Percentiles rank a stretch among this genome's conserved stretches.
phyloP scores from a whole-genome alignment of 2,113 vertebrate genomes.

The Monarcha castaneiventris region DNA sequence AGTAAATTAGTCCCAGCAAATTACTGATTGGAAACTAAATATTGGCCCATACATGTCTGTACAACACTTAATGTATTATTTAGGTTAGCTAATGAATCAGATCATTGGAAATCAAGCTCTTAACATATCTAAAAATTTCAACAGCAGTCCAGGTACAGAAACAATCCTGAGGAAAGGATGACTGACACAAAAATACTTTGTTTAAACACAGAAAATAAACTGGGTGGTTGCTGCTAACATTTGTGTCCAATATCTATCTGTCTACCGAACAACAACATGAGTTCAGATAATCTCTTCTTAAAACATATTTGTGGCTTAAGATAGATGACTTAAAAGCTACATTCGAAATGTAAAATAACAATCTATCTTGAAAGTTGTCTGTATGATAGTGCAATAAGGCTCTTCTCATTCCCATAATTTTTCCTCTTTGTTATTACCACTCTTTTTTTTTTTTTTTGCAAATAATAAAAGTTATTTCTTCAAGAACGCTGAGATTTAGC shows the following conservation, averaged over 20 bases:
- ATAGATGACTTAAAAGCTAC: background rate
- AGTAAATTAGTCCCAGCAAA: background rate
- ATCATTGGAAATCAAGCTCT: background rate
- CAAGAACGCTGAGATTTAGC: background rate
- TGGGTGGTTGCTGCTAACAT: background rate
- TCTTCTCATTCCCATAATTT: background rate
- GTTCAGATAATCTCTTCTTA: background rate
- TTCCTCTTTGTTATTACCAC: background rate
- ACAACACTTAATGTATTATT: background rate
- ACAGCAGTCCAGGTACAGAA: background rate
- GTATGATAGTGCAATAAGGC: background rate
- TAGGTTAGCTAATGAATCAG: background rate
- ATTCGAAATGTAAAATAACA: background rate
- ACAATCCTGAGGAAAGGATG: background rate
- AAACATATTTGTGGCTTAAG: background rate
- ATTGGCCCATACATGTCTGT: background rate
- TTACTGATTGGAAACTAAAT: background rate
- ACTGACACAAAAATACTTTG: background rate
- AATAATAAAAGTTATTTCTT: background rate
- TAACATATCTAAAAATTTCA: background rate
- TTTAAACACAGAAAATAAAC: background rate
- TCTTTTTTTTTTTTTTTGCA: background rate
- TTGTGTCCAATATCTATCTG: background rate
- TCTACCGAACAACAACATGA: background rate
- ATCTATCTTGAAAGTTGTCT: background rate